Evolutionary conservation across 2,888 invertebrate genomes (phyloP), one percentile per base, ranked within the genome.

Genomic region (Diplazon laetatorius): DNA sequence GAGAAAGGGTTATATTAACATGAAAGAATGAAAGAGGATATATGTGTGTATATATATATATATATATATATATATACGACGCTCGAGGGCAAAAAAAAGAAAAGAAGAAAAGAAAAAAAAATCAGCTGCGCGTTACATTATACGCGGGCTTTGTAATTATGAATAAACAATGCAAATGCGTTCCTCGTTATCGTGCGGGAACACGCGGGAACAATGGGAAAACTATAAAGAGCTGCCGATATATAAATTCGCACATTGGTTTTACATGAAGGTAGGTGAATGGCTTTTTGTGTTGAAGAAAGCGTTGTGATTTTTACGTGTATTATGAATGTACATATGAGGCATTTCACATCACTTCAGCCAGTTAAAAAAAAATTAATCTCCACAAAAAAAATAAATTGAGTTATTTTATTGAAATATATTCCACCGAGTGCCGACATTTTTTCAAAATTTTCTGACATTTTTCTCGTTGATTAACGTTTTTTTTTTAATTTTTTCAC

Each of bases 1-100:
- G 72, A 69, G 76, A 73, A 78, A 70, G 74, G 66, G 73, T 80
- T 76, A 78, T n/a, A n/a, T 72, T 73, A 78, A 71, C 71, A 68
- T 52, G 48, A 76, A 37, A 75, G 60, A 48, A 78, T 37, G 46
- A 75, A 30, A 55, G 30, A 55, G 65, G 55, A 63, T 55, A 46
- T 63, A 46, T 25, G 16, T 46, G 16, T 48, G 69, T 46, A 39
- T 39, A 52, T n/a, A 66, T 10, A 35, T 30, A 35, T 39, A 14
- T 18, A 12, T 10, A 35, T n/a, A 66, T 10, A 35, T 30, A 35
- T 39, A 14, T 18, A 12, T 10, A 35, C 35, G 42, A 39, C n/a
- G 30, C 8, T 16, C 30, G 9, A 25, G 52, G 14, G 30, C 25
- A 5, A 52, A 3, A 8, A 9, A 37, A 18, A 35, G 42, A n/a